Conservation (phyloP, 2,797 vertebrate genomes). For the Phylloscopus collybita region DNA sequence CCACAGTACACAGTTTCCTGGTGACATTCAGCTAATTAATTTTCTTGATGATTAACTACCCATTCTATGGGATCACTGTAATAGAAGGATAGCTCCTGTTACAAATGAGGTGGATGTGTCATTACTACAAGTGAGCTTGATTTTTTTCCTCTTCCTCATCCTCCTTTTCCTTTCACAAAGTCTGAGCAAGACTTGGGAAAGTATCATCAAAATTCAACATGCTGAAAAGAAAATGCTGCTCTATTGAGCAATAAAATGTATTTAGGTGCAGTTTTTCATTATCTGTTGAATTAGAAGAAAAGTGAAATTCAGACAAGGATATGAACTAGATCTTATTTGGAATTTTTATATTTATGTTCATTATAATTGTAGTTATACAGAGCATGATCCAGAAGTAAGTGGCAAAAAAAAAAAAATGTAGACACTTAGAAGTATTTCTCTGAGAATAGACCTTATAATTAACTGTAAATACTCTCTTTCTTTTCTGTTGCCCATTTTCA, state of each 20-base stretch:
- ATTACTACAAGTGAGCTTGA: conserved; percentile 46
- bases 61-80: conserved; percentile 43
- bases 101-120: conserved; percentile 52
- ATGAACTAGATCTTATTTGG: conserved; percentile 3
- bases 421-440: neutral
- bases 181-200: conserved; percentile 51
- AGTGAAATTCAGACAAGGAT: neutral
- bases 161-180: neutral
- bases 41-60: conserved; percentile 79
- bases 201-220: conserved; percentile 60
- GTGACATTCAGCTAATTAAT: conserved; percentile 78
- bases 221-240: conserved; percentile 55
- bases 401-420: neutral
- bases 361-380: neutral
- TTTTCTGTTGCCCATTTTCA: neutral
- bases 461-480: neutral
- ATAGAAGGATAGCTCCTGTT: conserved; percentile 42
- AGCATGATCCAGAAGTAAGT: neutral
- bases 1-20: conserved; percentile 59
- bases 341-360: conserved; percentile 24
- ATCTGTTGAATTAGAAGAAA: conserved; percentile 9
- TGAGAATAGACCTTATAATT: neutral
- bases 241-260: conserved; percentile 32
- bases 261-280: conserved; percentile 37
- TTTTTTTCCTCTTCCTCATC: neutral